These are phyloP conservation scores for Platichthys stellatus DNA, from an alignment of 2,113 vertebrate genomes.

Conservation along the genomic window DNA sequence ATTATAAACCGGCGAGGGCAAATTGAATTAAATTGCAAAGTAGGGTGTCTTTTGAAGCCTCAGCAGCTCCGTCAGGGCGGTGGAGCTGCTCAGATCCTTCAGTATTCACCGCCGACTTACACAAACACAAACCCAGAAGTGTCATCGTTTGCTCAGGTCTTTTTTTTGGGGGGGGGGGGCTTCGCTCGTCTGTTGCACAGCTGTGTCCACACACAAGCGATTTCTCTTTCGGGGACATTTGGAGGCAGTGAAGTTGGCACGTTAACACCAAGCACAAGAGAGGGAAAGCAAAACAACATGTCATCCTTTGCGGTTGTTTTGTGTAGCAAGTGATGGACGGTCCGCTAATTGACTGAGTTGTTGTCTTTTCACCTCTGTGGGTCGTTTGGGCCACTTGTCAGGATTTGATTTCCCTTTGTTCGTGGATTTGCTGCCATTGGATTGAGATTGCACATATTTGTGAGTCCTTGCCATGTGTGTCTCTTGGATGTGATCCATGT, in stretches of 20 bases:
- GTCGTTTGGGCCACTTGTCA: no score
- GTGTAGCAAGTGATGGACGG: background rate
- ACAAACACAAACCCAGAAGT: constrained; percentile 51
- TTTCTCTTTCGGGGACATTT: constrained; percentile 25
- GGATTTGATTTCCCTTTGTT: no score
- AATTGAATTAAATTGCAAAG: constrained; percentile 56
- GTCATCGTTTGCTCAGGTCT: constrained; percentile 30
- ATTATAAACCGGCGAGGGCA: constrained; percentile 39
- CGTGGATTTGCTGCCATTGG: no score
- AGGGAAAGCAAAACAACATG: background rate
- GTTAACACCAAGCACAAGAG: background rate
- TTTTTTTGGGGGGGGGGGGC: no score
- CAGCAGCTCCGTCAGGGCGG: constrained; percentile 8
- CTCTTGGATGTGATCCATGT: no score
- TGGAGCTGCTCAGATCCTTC: constrained; percentile 27
- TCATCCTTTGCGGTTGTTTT: background rate
- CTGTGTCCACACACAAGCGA: background rate
- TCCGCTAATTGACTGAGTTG: background rate
- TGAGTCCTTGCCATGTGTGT: no score
- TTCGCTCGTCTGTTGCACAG: background rate
- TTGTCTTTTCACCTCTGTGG: no score
- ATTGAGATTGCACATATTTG: no score
- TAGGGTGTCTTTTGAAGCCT: constrained; percentile 32
- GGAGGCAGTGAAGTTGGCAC: constrained; percentile 1
- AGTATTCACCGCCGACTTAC: constrained; percentile 44